Conservation (phyloP, 2,888 invertebrate genomes). For the Tetramorium bicarinatum region DNA sequence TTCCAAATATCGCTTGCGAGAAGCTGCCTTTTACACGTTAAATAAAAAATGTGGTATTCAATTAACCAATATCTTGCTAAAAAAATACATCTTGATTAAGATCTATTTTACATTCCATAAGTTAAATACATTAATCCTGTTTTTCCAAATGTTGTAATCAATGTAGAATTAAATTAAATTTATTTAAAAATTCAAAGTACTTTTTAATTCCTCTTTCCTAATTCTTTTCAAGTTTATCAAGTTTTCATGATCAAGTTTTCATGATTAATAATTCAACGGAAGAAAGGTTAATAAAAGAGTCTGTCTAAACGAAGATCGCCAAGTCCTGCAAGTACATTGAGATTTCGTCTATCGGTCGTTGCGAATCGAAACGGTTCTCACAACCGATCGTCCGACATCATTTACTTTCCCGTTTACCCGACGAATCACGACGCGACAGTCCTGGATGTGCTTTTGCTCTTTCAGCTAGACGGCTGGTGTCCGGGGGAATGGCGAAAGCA, state of each 20-base stretch:
- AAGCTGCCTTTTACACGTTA: not conserved
- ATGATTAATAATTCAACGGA: conserved; percentile 8
- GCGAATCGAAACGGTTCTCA: conserved; percentile 33
- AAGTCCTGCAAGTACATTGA: not conserved
- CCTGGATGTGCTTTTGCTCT: conserved; percentile 53
- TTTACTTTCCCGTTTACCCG: conserved; percentile 57
- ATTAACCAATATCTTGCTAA: not conserved
- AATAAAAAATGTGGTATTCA: not conserved
- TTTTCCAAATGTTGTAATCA: not conserved
- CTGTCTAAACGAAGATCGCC: not conserved
- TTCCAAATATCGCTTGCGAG: not conserved
- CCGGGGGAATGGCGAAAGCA: conserved; percentile 49
- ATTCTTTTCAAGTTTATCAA: not conserved
- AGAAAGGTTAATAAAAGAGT: conserved; percentile 8
- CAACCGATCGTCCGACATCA: conserved; percentile 43
- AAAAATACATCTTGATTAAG: not conserved
- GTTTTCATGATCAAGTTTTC: not conserved
- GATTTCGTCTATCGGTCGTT: conserved; percentile 45
- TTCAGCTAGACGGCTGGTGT: conserved; percentile 21
- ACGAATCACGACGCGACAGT: conserved; percentile 51
- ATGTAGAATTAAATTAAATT: conserved; percentile 19
- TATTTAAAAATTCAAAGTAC: not conserved
- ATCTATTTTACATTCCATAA: not conserved
- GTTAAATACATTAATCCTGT: not conserved
- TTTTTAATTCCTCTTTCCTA: not conserved